These are phyloP conservation scores for Trachythela sp. DNA, from an alignment of 64 coral and sea anemone genomes.

Conservation along the genomic window DNA sequence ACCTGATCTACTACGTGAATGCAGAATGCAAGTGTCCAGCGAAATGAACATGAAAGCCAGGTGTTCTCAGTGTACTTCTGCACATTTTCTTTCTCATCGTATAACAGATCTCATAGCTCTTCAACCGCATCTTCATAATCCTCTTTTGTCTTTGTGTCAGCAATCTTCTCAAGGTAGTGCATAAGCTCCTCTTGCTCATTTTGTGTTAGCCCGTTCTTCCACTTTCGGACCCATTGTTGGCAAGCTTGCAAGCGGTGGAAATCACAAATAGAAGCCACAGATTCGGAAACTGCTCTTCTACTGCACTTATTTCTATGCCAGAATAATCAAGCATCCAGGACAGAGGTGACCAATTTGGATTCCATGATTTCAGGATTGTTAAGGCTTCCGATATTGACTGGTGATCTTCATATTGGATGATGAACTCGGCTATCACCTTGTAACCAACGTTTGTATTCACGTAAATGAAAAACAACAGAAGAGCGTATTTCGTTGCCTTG, in stretches of 20 bases:
- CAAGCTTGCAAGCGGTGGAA: constrained; percentile 25
- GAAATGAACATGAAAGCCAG: constrained; percentile 31
- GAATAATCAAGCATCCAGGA: constrained; percentile 26
- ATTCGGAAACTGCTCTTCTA: not conserved
- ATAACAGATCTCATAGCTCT: not conserved
- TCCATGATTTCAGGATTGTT: constrained; percentile 29
- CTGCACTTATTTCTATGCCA: not conserved
- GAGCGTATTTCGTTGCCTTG: constrained; percentile 21
- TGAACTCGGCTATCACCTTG: constrained; percentile 36
- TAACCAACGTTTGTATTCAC: constrained; percentile 25
- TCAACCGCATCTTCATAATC: constrained; percentile 11
- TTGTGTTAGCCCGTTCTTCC: not conserved
- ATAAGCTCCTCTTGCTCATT: too few species aligned
- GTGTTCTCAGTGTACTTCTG: constrained; percentile 23
- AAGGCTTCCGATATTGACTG: constrained; percentile 21
- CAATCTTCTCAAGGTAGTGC: constrained; percentile 13
- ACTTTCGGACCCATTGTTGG: not conserved
- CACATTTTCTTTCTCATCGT: not conserved
- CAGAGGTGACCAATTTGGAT: constrained; percentile 28
- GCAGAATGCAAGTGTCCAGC: constrained; percentile 37
- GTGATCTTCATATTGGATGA: constrained; percentile 23
- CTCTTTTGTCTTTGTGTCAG: constrained; percentile 17
- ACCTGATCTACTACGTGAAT: constrained; percentile 47
- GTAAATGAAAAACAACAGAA: constrained; percentile 25
- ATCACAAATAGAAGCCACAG: constrained; percentile 14